Percentiles rank a stretch among this genome's conserved stretches.
These are phyloP conservation scores for Entosphenus tridentatus DNA, from an alignment of 2,113 vertebrate species.

Conservation along the genomic window DNA sequence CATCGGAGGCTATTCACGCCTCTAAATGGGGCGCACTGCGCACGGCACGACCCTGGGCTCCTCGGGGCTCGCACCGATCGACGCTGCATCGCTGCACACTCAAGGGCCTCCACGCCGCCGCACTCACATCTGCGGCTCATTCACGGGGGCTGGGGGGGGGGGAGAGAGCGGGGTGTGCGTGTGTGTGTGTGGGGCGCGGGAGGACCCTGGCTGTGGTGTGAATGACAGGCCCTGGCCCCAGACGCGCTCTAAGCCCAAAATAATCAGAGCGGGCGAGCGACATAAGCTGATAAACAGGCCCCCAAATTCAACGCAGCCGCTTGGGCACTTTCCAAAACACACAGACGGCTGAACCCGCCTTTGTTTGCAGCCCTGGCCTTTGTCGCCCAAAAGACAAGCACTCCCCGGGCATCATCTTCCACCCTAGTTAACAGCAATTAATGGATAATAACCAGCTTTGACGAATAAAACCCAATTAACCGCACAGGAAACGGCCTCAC, in stretches of 20 bases:
- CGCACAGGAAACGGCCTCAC: conserved; percentile 5
- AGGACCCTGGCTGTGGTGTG: conserved; percentile 6
- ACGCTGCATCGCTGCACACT: too few species aligned
- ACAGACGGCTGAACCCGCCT: conserved; percentile 4
- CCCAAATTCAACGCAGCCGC: neutral
- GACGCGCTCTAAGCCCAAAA: neutral
- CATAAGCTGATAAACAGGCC: conserved; percentile 6
- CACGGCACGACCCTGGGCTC: too few species aligned
- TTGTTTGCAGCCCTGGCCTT: neutral
- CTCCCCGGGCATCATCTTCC: conserved; percentile 5
- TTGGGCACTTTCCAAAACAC: conserved; percentile 3
- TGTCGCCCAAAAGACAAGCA: conserved; percentile 5
- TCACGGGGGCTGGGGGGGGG: too few species aligned
- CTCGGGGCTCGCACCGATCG: too few species aligned
- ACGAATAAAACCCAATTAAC: conserved; percentile 7
- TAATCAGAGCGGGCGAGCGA: neutral
- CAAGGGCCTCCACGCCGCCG: too few species aligned
- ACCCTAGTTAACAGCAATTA: conserved; percentile 7
- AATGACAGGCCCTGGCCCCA: conserved; percentile 4
- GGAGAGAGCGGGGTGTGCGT: too few species aligned
- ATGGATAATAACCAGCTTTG: conserved; percentile 7
- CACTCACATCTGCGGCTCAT: too few species aligned
- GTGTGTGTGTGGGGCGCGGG: neutral
- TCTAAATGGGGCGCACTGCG: too few species aligned
- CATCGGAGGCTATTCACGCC: too few species aligned